Base-by-base conservation (phyloP, 2,888 invertebrate species). In the Rotaria magnacalcarata region DNA sequence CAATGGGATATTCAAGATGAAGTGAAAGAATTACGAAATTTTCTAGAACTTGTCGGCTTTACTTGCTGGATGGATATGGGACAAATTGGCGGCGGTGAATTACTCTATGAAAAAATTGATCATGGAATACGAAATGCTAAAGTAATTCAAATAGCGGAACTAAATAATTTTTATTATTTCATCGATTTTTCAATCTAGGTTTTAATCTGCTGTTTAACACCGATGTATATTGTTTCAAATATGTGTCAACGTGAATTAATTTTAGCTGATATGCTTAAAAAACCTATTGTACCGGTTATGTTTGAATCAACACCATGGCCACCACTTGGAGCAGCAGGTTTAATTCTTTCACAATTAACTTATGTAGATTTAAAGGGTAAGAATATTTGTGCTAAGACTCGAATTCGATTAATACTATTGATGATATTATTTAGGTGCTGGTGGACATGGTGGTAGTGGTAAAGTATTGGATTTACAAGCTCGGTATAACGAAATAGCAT, bases 231-330 rank as follows among this genome's bases (percentile, higher is more conserved):
- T 0, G 90, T 90, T 14, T 92, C 92, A 6, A 90, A 90, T 85
- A 89, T 89, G 86, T 92, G 92, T 88, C 90, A 90, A 88, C 89
- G 90, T 87, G 92, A 92, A 88, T 88, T 91, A 74, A 90, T 90
- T 87, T 89, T 92, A 87, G 92, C 91, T 8, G 92, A 92, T 88
- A 88, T 91, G 58, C 88, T 92, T 52, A 89, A 90, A 41, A 91
- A 91, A 88, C 92, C 92, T n/a, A 91, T 92, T 87, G 89, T 92
- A 52, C 92, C 92, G 16, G 89, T 92, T 24, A 90, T 92, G 89
- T 88, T 91, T 86, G 90, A 91, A 75, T 88, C 89, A 56, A 90
- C 91, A 19, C 88, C 90, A 16, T 92, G 92, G 92, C 92, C 92
- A 6, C 92, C 92, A n/a, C 91, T 90, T 43, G 92, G 92, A 47